Percentiles rank a stretch among this genome's conserved stretches.
Conservation (phyloP, 2,797 vertebrate genomes). For the Sparidentex hasta region DNA sequence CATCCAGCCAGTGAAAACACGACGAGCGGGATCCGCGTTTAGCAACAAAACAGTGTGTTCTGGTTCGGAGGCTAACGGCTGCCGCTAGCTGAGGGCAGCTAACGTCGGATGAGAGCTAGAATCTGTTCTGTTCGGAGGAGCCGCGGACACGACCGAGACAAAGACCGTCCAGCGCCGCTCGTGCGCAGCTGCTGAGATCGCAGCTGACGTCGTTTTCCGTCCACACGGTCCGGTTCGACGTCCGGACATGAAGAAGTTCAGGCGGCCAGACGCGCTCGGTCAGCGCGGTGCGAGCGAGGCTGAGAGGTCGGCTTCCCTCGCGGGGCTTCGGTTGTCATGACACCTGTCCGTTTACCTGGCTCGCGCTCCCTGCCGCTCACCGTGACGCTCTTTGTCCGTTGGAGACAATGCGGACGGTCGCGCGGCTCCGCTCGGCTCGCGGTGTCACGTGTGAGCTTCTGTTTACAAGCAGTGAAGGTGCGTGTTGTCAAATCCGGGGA, state of each 20-base stretch:
- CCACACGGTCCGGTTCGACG: constrained; percentile 10
- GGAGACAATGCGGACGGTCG: constrained; percentile 74
- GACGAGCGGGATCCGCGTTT: constrained; percentile 34
- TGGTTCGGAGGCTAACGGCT: constrained; percentile 51
- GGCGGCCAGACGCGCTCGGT: constrained; percentile 13
- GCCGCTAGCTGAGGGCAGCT: constrained; percentile 32
- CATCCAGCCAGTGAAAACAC: constrained; percentile 57
- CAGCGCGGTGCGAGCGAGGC: constrained; percentile 6
- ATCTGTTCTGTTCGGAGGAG: no score
- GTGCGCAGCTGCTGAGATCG: constrained; percentile 26
- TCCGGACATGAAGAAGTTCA: constrained; percentile 49
- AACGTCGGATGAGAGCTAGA: background rate
- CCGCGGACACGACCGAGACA: constrained; percentile 42
- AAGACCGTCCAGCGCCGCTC: constrained; percentile 62
- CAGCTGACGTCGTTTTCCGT: constrained; percentile 38
- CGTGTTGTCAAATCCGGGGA: constrained; percentile 77
- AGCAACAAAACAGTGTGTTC: background rate
- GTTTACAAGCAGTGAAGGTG: constrained; percentile 90
- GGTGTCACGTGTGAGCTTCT: constrained; percentile 89
- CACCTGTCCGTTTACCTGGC: constrained; percentile 66
- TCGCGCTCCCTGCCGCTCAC: constrained; percentile 20
- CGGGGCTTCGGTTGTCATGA: constrained; percentile 51
- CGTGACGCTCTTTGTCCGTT: constrained; percentile 66
- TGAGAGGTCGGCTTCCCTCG: constrained; percentile 2
- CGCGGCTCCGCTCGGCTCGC: constrained; percentile 62